Percentiles rank a stretch among this genome's conserved stretches.
Evolutionary conservation across 2,888 invertebrate species (phyloP).

Genomic region (Tipula helvola): DNA sequence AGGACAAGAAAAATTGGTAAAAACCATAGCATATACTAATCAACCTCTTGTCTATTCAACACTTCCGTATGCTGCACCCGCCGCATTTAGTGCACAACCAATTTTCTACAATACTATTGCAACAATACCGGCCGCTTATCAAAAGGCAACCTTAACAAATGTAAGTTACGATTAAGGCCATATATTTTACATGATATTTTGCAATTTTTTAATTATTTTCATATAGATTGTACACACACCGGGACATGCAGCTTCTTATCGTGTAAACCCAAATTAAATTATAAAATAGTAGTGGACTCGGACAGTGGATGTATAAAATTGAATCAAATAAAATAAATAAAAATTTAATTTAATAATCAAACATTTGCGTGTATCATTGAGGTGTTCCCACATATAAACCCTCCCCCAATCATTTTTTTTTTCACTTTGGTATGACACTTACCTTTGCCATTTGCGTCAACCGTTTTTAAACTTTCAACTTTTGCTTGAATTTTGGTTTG

Average conservation of each 20-base stretch:
- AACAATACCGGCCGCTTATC: neutral
- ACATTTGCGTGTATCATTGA: neutral
- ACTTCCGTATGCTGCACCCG: neutral
- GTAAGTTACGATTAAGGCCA: neutral
- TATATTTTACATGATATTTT: neutral
- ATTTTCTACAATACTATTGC: neutral
- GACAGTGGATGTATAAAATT: neutral
- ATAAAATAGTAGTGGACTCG: neutral
- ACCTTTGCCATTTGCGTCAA: slow-evolving; percentile 46
- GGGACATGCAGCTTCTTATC: neutral
- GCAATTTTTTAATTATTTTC: neutral
- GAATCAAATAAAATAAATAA: neutral
- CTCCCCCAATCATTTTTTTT: neutral
- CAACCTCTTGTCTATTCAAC: neutral
- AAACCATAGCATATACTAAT: neutral
- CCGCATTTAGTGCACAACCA: neutral
- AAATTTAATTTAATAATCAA: neutral
- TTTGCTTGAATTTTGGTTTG: slow-evolving; percentile 89
- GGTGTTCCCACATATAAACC: neutral
- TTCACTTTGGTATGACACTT: slow-evolving; percentile 23
- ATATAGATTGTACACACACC: neutral
- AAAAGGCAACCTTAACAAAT: neutral
- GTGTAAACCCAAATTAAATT: neutral
- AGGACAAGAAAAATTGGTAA: neutral
- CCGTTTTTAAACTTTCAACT: slow-evolving; percentile 70